Percentiles rank a stretch among this genome's conserved stretches.
These are phyloP conservation scores for Carollia perspicillata DNA, from an alignment of 2,113 vertebrate genomes.

Conservation along the genomic window DNA sequence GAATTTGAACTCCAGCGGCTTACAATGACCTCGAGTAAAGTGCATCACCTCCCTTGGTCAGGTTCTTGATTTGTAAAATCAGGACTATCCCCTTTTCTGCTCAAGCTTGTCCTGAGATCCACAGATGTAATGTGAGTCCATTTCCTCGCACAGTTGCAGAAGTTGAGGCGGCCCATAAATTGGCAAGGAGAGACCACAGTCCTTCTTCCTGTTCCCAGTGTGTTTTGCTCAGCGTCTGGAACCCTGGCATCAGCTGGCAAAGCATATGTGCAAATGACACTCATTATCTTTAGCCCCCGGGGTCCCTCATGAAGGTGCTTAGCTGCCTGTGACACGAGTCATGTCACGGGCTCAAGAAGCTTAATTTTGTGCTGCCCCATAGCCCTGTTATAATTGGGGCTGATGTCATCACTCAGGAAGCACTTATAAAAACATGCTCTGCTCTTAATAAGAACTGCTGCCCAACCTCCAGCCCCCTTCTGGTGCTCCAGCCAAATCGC, in stretches of 20 bases:
- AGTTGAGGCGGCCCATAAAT: neutral
- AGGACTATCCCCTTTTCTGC: neutral
- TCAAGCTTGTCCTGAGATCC: neutral
- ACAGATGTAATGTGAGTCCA: neutral
- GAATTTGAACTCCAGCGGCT: neutral
- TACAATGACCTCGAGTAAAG: neutral
- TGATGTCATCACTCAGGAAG: conserved; percentile 49
- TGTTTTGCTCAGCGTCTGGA: neutral
- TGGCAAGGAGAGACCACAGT: neutral
- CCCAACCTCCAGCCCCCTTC: neutral
- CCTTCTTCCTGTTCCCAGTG: neutral
- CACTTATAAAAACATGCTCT: neutral
- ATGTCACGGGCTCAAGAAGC: neutral
- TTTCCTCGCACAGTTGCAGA: neutral
- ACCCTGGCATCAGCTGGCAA: neutral
- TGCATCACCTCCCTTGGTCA: neutral
- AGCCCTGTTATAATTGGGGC: conserved; percentile 59
- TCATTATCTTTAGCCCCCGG: neutral
- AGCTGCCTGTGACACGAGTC: conserved; percentile 51
- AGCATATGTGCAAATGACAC: conserved; percentile 21
- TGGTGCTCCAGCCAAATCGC: neutral
- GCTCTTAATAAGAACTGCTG: neutral
- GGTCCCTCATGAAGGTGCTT: conserved; percentile 42
- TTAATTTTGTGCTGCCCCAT: conserved; percentile 38
- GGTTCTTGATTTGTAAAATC: conserved; percentile 31